A percentile compares a stretch with the other conserved stretches of the same genome.
phyloP scores from a whole-genome alignment of 2,113 vertebrate genomes.

The Rhodinocichla rosea region DNA sequence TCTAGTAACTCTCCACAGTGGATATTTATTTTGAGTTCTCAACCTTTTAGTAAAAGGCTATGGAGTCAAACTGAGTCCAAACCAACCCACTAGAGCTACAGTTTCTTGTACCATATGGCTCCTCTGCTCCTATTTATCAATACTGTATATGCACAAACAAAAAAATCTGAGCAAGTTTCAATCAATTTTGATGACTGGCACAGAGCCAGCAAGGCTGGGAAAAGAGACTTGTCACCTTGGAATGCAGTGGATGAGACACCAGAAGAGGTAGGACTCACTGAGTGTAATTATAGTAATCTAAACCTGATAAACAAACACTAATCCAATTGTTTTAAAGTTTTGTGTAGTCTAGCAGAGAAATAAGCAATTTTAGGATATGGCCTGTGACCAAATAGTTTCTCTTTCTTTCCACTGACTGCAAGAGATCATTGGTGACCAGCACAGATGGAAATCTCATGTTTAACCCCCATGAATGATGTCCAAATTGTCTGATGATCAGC shows the following conservation, averaged over 20 bases:
- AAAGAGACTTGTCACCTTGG: not conserved
- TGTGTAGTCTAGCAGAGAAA: not conserved
- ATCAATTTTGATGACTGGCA: not conserved
- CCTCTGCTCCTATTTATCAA: rapidly evolving
- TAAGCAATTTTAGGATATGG: not conserved
- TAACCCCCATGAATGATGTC: not conserved
- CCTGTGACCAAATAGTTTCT: not conserved
- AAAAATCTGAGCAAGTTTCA: not conserved
- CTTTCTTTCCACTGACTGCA: not conserved
- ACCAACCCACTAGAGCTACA: not conserved
- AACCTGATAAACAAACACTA: not conserved
- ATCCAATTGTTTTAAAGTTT: not conserved
- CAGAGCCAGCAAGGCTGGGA: not conserved
- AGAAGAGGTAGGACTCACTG: not conserved
- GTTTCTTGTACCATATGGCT: not conserved
- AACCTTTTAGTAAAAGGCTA: rapidly evolving
- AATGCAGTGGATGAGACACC: not conserved
- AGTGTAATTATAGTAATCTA: not conserved
- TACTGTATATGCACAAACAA: not conserved
- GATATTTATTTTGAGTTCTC: not conserved
- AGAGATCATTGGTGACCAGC: not conserved
- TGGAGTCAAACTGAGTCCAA: not conserved
- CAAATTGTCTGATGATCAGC: not conserved
- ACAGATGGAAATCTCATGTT: not conserved
- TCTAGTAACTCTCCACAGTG: rapidly evolving